phyloP scores from a whole-genome alignment of 2,888 invertebrate genomes.

The Aleiodes testaceus region DNA sequence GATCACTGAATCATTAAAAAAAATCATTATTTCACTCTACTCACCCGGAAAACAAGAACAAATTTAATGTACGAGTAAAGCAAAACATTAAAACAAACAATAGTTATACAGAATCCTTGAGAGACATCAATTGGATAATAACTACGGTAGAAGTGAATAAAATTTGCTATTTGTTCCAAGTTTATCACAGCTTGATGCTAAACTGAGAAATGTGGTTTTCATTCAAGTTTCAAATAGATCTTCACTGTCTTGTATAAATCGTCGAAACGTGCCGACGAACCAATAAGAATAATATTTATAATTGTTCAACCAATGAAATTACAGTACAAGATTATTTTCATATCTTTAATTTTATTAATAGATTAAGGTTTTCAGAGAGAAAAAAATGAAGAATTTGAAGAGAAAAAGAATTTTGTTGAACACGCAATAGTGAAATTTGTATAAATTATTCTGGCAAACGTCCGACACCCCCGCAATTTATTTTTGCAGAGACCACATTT shows the following conservation, averaged over 20 bases:
- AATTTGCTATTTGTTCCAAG: slow-evolving; percentile 3
- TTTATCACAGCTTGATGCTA: not conserved
- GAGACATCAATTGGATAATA: not conserved
- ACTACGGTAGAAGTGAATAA: not conserved
- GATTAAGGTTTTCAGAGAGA: slow-evolving; percentile 22
- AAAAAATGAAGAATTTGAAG: too few species aligned
- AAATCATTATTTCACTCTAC: not conserved
- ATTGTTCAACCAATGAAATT: slow-evolving; percentile 55
- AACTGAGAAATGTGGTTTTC: not conserved
- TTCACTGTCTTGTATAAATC: too few species aligned
- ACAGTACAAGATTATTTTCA: slow-evolving; percentile 51
- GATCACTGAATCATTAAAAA: too few species aligned
- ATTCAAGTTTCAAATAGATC: too few species aligned
- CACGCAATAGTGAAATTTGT: slow-evolving; percentile 48
- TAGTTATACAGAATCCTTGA: too few species aligned
- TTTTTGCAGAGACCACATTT: slow-evolving; percentile 28
- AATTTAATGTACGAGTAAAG: too few species aligned
- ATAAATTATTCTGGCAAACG: slow-evolving; percentile 47
- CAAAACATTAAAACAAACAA: too few species aligned
- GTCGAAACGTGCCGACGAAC: slow-evolving; percentile 25
- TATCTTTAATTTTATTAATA: slow-evolving; percentile 53
- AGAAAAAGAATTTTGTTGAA: slow-evolving; percentile 45
- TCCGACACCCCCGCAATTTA: slow-evolving; percentile 45
- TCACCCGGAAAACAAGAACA: too few species aligned
- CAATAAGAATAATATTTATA: slow-evolving; percentile 51